Base-by-base conservation (phyloP, 2,113 vertebrate genomes). In the Illadopsis cleaveri region DNA sequence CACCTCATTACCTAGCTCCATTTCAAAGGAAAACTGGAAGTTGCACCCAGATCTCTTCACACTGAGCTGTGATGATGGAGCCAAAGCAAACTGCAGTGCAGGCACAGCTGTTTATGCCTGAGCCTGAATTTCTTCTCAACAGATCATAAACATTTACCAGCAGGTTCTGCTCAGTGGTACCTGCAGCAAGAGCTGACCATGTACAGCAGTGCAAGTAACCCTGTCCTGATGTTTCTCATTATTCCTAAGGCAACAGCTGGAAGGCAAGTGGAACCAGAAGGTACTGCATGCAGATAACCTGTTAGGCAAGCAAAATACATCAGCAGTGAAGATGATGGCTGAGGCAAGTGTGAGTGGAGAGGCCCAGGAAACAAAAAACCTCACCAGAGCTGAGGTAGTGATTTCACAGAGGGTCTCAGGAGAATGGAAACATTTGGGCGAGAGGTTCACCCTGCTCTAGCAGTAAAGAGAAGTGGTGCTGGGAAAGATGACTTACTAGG, bases 391-490 rank as follows among this genome's bases (percentile, higher is more conserved):
- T 40, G 8, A 8, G 17, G 45, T 20, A 78, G 48, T 33, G 75
- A 86, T 75, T 33, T 77, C 44, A 15, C 9, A 31, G n/a, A 62
- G 15, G 7, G 25, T 50, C 44, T 82, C 17, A 21, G 23, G 25
- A 17, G 68, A 68, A 68, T 0, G 6, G 30, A 68, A 84, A 75
- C 12, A 45, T 21, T 85, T 0, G 0, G 5, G 10, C 30, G 70
- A 70, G 28, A 30, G 20, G 58, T 38, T 82, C 12, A 30, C 53
- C 21, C 65, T 35, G 1, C 31, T 71, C 15, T 16, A 86, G 5
- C 38, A 90, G 75, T 51, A 76, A 88, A 48, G 3, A 71, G 64
- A 38, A 89, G 15, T 0, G 0, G 18, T 19, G 31, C 27, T 76
- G 56, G 58, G 64, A 80, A 70, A 64, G 22, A 17, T 35, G 24